These are phyloP conservation scores for Stenodema calcarata DNA, from an alignment of 2,888 invertebrate genomes.

Conservation along the genomic window DNA sequence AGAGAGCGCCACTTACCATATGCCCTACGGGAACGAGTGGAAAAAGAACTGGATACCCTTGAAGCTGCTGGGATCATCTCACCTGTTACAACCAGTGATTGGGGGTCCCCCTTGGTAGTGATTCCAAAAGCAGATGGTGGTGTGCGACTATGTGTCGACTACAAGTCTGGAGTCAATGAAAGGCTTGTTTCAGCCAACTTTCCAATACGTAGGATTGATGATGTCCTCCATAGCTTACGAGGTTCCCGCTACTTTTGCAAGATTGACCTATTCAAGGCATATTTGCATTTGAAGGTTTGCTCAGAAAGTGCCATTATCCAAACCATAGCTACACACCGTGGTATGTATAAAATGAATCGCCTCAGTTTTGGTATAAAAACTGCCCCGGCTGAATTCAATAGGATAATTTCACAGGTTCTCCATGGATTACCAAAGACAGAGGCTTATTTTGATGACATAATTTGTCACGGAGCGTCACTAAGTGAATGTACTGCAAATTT, in stretches of 20 bases:
- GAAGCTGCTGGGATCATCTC: slow-evolving; percentile 45
- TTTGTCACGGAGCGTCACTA: slow-evolving; percentile 52
- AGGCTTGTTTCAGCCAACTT: background rate
- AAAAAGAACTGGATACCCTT: slow-evolving; percentile 39
- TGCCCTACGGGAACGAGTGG: slow-evolving; percentile 43
- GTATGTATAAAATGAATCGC: slow-evolving; percentile 33
- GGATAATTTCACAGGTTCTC: slow-evolving; percentile 40
- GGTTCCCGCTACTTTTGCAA: slow-evolving; percentile 48
- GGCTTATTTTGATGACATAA: slow-evolving; percentile 56
- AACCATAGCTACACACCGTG: slow-evolving; percentile 34
- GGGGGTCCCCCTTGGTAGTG: slow-evolving; percentile 22
- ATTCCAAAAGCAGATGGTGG: slow-evolving; percentile 36
- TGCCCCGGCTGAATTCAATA: slow-evolving; percentile 51
- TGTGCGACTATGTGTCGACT: slow-evolving; percentile 53
- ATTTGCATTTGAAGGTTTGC: background rate
- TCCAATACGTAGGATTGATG: background rate
- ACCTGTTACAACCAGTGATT: slow-evolving; percentile 47
- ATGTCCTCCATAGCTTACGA: background rate
- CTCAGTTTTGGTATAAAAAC: slow-evolving; percentile 51
- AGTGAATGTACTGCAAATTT: slow-evolving; percentile 45
- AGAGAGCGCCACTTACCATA: slow-evolving; percentile 39
- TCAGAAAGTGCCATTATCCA: slow-evolving; percentile 32
- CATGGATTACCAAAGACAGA: slow-evolving; percentile 37
- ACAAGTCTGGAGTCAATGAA: background rate
- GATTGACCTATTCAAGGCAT: slow-evolving; percentile 55